phyloP scores from a whole-genome alignment of 2,888 invertebrate genomes.

The Epistrophella euchroma region DNA sequence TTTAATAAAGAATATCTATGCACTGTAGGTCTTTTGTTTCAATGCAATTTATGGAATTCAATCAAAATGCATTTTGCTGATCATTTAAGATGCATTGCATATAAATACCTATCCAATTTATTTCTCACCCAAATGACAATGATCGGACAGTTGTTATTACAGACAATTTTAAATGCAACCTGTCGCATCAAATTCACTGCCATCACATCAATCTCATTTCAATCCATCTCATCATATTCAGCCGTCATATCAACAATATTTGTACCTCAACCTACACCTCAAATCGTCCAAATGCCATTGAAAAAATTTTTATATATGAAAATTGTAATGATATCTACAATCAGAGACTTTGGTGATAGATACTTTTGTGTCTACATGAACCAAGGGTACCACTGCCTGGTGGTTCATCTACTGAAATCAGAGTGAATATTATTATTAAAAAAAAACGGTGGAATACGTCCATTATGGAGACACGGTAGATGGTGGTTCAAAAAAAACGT shows the following conservation, averaged over 20 bases:
- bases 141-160: slow-evolving; percentile 45
- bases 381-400: slow-evolving; percentile 23
- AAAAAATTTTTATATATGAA: slow-evolving; percentile 18
- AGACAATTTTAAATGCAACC: slow-evolving; percentile 19
- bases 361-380: slow-evolving; percentile 23
- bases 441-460: background rate
- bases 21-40: slow-evolving; percentile 26
- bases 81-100: slow-evolving; percentile 11
- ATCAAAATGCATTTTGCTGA: slow-evolving; percentile 50
- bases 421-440: background rate
- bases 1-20: background rate
- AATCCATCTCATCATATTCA: slow-evolving; percentile 18
- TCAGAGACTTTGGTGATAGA: slow-evolving; percentile 62
- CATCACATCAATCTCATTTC: slow-evolving; percentile 16
- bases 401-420: slow-evolving; percentile 24
- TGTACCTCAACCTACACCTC: slow-evolving; percentile 28
- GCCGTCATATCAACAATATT: background rate
- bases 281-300: slow-evolving; percentile 61
- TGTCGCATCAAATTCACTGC: slow-evolving; percentile 48
- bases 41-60: slow-evolving; percentile 61
- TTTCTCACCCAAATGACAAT: slow-evolving; percentile 57
- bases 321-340: slow-evolving; percentile 61
- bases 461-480: slow-evolving; percentile 20
- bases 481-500: slow-evolving; percentile 26
- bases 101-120: slow-evolving; percentile 35